These are phyloP conservation scores for Pseudomyrmex pallidus DNA, from an alignment of 1,140 invertebrate species.

Conservation along the genomic window DNA sequence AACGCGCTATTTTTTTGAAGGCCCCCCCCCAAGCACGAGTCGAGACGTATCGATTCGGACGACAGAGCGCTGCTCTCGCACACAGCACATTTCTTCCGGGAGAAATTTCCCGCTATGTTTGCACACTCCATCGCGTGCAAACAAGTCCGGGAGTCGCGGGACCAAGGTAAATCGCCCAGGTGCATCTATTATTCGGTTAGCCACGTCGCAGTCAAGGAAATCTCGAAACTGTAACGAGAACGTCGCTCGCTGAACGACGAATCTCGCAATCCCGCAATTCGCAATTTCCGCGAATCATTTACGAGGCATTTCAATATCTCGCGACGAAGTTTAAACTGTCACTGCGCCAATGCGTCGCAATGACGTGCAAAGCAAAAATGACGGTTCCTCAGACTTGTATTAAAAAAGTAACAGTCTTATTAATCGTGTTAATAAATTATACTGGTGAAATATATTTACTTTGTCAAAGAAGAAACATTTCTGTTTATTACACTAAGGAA, in stretches of 20 bases:
- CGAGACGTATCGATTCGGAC: conserved; percentile 48
- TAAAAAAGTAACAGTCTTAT: no score
- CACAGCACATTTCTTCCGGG: conserved; percentile 21
- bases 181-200: conserved; percentile 30
- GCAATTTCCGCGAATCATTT: conserved; percentile 10
- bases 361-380: no score
- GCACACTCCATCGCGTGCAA: conserved; percentile 25
- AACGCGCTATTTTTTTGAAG: conserved; percentile 10
- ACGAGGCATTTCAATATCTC: conserved; percentile 3
- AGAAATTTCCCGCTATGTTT: conserved; percentile 34
- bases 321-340: not conserved
- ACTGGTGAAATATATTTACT: no score
- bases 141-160: conserved; percentile 13
- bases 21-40: not conserved
- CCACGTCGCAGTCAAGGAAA: conserved; percentile 27
- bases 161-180: conserved; percentile 13
- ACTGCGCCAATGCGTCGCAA: not conserved
- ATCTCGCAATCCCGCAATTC: not conserved
- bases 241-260: not conserved
- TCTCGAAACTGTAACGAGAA: conserved; percentile 13
- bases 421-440: no score
- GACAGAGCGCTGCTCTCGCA: conserved; percentile 8
- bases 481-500: not conserved
- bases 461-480: not conserved
- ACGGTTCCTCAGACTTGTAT: no score